A percentile compares a stretch with the other conserved stretches of the same genome.
phyloP scores from a whole-genome alignment of 2,113 vertebrate genomes.

The Macrotus californicus region DNA sequence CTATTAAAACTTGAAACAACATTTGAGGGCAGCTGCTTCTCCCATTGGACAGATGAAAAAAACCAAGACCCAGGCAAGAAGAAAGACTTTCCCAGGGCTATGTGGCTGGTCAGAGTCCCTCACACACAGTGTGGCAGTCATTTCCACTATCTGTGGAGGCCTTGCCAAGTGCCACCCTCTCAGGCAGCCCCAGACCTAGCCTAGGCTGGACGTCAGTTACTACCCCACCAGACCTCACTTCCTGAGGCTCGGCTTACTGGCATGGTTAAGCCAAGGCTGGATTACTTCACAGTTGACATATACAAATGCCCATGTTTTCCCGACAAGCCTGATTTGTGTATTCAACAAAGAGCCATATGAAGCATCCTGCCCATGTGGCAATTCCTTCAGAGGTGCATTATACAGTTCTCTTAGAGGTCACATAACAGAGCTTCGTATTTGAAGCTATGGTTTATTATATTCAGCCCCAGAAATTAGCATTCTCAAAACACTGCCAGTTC shows the following conservation, averaged over 20 bases:
- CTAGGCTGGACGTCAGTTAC: background rate
- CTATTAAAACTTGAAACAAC: background rate
- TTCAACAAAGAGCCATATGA: conserved; percentile 3
- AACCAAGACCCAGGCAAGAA: background rate
- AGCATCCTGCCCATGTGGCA: background rate
- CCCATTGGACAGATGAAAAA: background rate
- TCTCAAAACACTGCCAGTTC: background rate
- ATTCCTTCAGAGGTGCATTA: background rate
- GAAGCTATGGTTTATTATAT: background rate
- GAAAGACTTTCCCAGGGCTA: background rate
- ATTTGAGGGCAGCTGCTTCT: background rate
- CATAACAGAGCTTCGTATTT: background rate
- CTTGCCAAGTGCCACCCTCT: background rate
- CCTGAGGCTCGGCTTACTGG: background rate
- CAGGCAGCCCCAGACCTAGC: background rate
- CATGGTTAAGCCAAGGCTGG: background rate
- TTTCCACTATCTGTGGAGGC: background rate
- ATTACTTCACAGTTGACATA: background rate
- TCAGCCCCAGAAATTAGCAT: background rate
- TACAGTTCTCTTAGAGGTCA: background rate
- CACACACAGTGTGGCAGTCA: background rate
- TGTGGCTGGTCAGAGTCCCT: background rate
- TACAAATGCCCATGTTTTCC: background rate
- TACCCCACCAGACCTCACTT: background rate
- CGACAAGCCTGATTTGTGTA: conserved; percentile 20